Conservation (phyloP, 30 jellyfish, hydroid and myxozoan species). For the Phacellophora camtschatica region DNA sequence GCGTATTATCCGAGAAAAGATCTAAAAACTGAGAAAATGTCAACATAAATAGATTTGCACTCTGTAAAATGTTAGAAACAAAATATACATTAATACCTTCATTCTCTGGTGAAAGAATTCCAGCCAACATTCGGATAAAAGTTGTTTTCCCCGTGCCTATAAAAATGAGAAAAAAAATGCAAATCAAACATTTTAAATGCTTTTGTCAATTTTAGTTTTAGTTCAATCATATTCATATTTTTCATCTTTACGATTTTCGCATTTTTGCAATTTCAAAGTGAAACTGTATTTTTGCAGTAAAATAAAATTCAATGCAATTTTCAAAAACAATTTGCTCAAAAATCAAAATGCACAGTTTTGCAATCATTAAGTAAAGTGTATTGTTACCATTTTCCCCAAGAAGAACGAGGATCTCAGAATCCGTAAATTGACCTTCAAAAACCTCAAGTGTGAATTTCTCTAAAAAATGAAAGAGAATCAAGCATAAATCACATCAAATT, state of each 20-base stretch:
- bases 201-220: too few relatives aligned
- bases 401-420: slow-evolving; percentile 94
- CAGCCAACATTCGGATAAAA: slow-evolving; percentile 98
- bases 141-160: slow-evolving; percentile 98
- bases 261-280: too few relatives aligned
- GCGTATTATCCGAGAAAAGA: too few relatives aligned
- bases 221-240: too few relatives aligned
- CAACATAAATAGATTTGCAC: neutral
- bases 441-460: slow-evolving; percentile 78
- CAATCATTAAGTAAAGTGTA: neutral
- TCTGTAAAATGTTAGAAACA: neutral
- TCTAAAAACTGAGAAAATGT: neutral
- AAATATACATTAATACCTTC: too few relatives aligned
- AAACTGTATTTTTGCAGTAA: too few relatives aligned
- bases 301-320: too few relatives aligned
- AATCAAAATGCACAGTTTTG: neutral
- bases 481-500: too few relatives aligned
- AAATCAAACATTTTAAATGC: too few relatives aligned
- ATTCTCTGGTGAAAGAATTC: slow-evolving; percentile 83
- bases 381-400: slow-evolving; percentile 93
- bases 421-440: slow-evolving; percentile 89
- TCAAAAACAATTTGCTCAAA: too few relatives aligned
- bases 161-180: too few relatives aligned
- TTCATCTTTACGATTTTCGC: too few relatives aligned
- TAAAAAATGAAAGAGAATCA: neutral